Percentiles rank a stretch among this genome's conserved stretches.
Evolutionary conservation across 2,888 invertebrate species (phyloP).

Genomic region (Eurytoma adleriae): DNA sequence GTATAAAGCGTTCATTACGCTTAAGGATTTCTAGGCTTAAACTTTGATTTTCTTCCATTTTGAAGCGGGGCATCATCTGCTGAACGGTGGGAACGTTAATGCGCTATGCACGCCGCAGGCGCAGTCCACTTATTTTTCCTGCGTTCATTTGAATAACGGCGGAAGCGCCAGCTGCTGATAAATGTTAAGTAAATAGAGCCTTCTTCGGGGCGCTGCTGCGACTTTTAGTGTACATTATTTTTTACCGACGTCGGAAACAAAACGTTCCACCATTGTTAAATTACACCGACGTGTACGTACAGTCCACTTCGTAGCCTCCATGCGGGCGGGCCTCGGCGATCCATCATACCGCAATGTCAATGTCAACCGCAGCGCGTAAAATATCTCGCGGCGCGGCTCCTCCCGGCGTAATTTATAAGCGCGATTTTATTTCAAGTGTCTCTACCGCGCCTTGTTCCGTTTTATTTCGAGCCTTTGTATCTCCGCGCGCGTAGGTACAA

Average conservation of each 20-base stretch:
- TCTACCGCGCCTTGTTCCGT: constrained; percentile 7
- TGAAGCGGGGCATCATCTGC: no score
- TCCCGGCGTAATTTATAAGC: constrained; percentile 38
- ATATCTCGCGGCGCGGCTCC: constrained; percentile 18
- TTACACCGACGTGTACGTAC: not conserved
- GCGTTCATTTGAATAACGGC: constrained; percentile 37
- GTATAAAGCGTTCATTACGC: no score
- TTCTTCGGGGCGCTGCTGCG: constrained; percentile 20
- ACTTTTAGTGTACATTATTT: not conserved
- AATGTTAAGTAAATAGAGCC: constrained; percentile 43
- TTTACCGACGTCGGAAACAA: not conserved
- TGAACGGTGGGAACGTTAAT: no score
- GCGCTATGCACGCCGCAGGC: not conserved
- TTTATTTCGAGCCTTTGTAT: constrained; percentile 46
- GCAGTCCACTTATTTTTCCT: not conserved
- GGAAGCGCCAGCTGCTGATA: constrained; percentile 23
- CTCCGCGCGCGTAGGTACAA: constrained; percentile 33
- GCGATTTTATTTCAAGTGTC: constrained; percentile 46
- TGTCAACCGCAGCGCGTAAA: constrained; percentile 38
- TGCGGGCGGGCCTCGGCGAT: not conserved
- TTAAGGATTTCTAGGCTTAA: no score
- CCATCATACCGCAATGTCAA: constrained; percentile 39
- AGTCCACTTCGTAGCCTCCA: not conserved
- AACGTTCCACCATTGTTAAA: not conserved
- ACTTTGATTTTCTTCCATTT: no score